A percentile compares a stretch with the other conserved stretches of the same genome.
Conservation (phyloP, 2,113 vertebrate species). For the Zosterops borbonicus region DNA sequence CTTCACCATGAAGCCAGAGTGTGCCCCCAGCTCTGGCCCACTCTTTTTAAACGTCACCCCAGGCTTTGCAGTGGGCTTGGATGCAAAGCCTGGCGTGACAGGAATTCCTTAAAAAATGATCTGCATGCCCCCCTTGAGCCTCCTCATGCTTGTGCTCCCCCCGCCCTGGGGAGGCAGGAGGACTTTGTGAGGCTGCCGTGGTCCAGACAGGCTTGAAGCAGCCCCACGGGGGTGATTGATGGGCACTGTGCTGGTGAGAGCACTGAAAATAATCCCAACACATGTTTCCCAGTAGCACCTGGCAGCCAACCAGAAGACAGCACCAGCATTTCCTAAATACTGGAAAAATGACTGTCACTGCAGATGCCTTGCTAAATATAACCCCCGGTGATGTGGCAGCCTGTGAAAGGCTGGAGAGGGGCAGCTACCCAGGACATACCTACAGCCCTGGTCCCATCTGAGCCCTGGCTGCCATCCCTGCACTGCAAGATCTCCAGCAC, state of each 20-base stretch:
- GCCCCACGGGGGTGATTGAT: constrained; percentile 59
- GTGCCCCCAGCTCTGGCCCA: not conserved
- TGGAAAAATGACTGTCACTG: constrained; percentile 68
- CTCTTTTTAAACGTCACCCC: not conserved
- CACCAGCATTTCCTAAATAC: constrained; percentile 71
- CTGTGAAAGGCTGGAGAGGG: constrained; percentile 35
- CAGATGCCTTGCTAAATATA: constrained; percentile 73
- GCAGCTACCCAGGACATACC: not conserved
- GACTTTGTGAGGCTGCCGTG: not conserved
- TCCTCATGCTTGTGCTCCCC: not conserved
- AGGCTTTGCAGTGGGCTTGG: not conserved
- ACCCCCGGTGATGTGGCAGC: constrained; percentile 29
- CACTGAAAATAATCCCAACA: constrained; percentile 74
- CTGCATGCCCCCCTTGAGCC: constrained; percentile 15
- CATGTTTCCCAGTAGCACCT: constrained; percentile 75
- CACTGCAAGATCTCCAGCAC: not conserved
- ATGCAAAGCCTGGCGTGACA: not conserved
- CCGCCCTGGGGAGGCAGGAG: not conserved
- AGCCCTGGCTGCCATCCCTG: not conserved
- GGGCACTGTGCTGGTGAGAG: constrained; percentile 46
- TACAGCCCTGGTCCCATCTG: not conserved
- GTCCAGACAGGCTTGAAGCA: constrained; percentile 7
- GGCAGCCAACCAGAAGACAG: constrained; percentile 74
- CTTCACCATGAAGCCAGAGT: not conserved
- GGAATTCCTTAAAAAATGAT: constrained; percentile 19